Percentiles rank a stretch among this genome's conserved stretches.
These are phyloP conservation scores for Lithophane ornitopus DNA, from an alignment of 2,888 invertebrate species.

Conservation along the genomic window DNA sequence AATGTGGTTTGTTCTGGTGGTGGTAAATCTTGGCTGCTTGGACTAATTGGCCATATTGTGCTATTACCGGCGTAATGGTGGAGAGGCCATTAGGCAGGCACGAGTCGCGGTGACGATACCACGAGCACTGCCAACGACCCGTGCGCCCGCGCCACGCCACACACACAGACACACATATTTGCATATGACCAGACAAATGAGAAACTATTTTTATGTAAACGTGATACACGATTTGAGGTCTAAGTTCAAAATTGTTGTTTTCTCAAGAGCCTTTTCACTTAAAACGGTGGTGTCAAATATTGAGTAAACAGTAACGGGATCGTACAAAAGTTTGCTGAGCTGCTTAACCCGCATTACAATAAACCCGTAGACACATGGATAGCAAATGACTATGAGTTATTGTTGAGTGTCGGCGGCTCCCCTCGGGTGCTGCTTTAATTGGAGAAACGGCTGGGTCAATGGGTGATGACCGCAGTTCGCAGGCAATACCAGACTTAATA, in stretches of 20 bases:
- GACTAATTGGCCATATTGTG: slow-evolving; percentile 84
- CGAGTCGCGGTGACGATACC: slow-evolving; percentile 74
- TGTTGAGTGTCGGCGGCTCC: slow-evolving; percentile 68
- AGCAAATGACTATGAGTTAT: slow-evolving; percentile 68
- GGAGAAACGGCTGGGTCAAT: slow-evolving; percentile 81
- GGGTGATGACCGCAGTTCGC: slow-evolving; percentile 79
- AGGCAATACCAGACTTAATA: slow-evolving; percentile 77
- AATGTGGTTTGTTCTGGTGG: slow-evolving; percentile 74
- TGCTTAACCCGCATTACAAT: slow-evolving; percentile 58
- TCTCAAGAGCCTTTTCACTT: slow-evolving; percentile 36
- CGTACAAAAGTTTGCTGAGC: slow-evolving; percentile 38
- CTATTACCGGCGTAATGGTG: slow-evolving; percentile 75
- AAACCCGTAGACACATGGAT: slow-evolving; percentile 39
- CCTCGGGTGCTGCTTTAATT: slow-evolving; percentile 79
- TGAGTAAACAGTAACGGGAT: slow-evolving; percentile 50
- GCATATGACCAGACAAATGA: slow-evolving; percentile 60
- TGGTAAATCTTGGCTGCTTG: slow-evolving; percentile 77
- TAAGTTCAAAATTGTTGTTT: slow-evolving; percentile 50
- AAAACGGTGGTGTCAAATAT: slow-evolving; percentile 38
- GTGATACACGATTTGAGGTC: slow-evolving; percentile 55
- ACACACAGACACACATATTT: slow-evolving; percentile 54
- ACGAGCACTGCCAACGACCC: slow-evolving; percentile 67
- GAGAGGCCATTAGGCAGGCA: slow-evolving; percentile 74
- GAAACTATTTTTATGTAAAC: slow-evolving; percentile 45
- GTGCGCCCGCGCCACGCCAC: slow-evolving; percentile 29